phyloP scores from a whole-genome alignment of 2,888 invertebrate species.

The Agriopis leucophaearia region DNA sequence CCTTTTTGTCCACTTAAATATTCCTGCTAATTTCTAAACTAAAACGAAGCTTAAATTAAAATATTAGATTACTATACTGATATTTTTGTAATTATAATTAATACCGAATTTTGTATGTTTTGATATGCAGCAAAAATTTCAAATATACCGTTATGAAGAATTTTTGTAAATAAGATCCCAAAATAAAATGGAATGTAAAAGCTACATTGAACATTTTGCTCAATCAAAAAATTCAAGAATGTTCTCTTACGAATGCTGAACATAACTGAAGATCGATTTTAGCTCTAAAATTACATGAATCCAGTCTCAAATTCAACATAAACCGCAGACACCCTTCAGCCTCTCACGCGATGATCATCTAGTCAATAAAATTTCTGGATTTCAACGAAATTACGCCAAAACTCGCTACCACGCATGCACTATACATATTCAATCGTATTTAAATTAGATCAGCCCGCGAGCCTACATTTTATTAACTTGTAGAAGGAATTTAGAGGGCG shows the following conservation, averaged over 20 bases:
- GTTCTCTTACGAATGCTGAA: conserved; percentile 2
- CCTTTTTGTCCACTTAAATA: no score
- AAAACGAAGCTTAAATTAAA: no score
- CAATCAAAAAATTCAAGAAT: neutral
- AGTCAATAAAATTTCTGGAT: conserved; percentile 63
- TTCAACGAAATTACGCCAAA: conserved; percentile 65
- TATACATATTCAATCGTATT: conserved; percentile 66
- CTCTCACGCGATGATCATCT: conserved; percentile 69
- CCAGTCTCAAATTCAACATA: conserved; percentile 30
- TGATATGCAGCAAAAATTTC: no score
- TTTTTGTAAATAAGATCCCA: no score
- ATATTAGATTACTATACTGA: no score
- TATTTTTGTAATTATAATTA: no score
- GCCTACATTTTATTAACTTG: conserved; percentile 37
- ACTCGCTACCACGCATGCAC: conserved; percentile 75
- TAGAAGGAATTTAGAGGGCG: no score
- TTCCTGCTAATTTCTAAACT: no score
- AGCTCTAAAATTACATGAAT: neutral
- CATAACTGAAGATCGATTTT: conserved; percentile 7
- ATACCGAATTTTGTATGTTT: no score
- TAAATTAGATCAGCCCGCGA: conserved; percentile 41
- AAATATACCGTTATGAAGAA: no score
- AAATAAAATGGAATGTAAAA: neutral
- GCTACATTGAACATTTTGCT: neutral
- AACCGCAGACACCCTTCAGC: conserved; percentile 44